Base-by-base conservation (phyloP, 2,113 vertebrate species). In the Hemibagrus wyckioides region DNA sequence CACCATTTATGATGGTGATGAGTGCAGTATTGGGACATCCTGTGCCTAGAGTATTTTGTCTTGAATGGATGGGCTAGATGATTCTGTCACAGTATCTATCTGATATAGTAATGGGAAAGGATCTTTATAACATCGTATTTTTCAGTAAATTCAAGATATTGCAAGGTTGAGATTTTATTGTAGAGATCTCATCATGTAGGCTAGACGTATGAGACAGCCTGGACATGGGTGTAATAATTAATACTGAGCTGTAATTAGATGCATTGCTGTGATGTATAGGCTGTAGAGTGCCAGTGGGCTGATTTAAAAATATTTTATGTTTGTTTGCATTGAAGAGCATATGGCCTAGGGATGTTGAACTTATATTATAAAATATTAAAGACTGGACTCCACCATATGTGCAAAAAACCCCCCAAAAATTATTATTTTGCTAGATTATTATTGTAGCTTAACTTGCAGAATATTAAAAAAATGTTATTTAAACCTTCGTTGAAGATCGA, bases 41-140 rank as follows among this genome's bases (percentile, higher is more conserved):
- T 59, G 14, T 48, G n/a, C 44, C 76, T 87, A 41, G 82, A 30
- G 28, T 19, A 67, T 87, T 87, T 87, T 76, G 61, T 50, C 80
- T 80, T 69, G 85, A 76, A 71, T 84, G 50, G 39, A 88, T 83
- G 30, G 36, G 52, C 9, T 36, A 52, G 28, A 76, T 82, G 36
- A 85, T 84, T 88, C 82, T n/a, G n/a, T n/a, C n/a, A n/a, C 61
- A 87, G 77, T 44, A 69, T 41, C 84, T 87, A 52, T 85, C 36
- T 61, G 69, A 52, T 50, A 39, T 54, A 59, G 21, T 82, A 84
- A 82, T 65, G 30, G 73, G n/a, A 36, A 48, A 6, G 65, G 23
- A 17, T 84, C 21, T 88, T 73, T 84, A 63, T n/a, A 57, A n/a
- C 61, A 65, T 80, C 30, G 3, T 59, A 30, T 87, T 83, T 88